Evolutionary conservation across 2,113 vertebrate genomes (phyloP).

Genomic region (Turnix velox): DNA sequence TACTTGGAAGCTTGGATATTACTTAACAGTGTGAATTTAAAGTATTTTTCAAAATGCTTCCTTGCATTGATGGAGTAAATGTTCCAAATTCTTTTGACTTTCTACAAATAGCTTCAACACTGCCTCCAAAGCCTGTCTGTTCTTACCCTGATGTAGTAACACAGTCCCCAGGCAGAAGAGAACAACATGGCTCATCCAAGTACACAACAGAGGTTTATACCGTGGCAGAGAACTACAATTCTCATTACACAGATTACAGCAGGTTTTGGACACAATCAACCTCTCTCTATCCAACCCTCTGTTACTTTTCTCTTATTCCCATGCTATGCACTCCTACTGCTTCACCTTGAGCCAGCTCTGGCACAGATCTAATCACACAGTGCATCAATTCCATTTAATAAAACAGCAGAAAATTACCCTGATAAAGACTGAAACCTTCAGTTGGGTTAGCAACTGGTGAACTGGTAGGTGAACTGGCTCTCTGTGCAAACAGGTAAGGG

Average conservation of each 20-base stretch:
- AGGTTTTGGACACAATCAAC: not conserved
- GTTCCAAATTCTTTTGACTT: not conserved
- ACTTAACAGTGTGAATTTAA: not conserved
- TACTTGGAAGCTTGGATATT: not conserved
- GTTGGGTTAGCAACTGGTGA: rapidly evolving
- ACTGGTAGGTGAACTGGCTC: not conserved
- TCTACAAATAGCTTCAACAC: not conserved
- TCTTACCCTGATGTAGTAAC: not conserved
- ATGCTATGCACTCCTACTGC: not conserved
- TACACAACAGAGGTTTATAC: not conserved
- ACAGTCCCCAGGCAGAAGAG: rapidly evolving
- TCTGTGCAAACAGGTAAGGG: not conserved
- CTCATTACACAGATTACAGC: not conserved
- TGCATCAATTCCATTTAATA: not conserved
- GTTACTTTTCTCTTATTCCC: not conserved
- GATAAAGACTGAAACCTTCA: not conserved
- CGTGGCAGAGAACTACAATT: not conserved
- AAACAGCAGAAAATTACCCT: not conserved
- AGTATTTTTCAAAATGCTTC: not conserved
- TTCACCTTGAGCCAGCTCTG: not conserved
- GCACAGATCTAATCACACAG: not conserved
- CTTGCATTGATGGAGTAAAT: not conserved
- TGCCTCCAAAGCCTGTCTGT: not conserved
- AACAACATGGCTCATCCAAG: rapidly evolving
- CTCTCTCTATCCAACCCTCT: not conserved